These are phyloP conservation scores for Ochropleura plecta DNA, from an alignment of 2,888 invertebrate species.

Conservation along the genomic window DNA sequence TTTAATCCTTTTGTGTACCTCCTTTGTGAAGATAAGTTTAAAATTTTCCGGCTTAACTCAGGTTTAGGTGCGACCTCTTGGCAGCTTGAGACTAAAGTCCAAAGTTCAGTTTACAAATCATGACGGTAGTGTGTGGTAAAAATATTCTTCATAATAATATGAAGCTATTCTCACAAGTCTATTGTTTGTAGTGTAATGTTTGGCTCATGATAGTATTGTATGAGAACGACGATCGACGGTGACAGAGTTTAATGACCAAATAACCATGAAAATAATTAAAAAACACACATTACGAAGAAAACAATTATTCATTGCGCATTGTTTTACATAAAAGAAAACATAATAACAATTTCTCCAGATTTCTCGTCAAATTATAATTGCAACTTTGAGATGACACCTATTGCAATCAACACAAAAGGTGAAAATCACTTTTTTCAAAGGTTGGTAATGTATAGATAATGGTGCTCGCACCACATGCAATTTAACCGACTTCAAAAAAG, in stretches of 20 bases:
- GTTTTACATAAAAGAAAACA: background rate
- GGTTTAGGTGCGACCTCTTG: too few relatives aligned
- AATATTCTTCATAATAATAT: background rate
- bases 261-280: background rate
- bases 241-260: slow-evolving; percentile 1
- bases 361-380: background rate
- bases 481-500: too few relatives aligned
- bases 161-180: background rate
- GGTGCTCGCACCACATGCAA: background rate
- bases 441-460: background rate
- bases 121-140: background rate
- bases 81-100: background rate
- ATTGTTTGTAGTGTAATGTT: background rate
- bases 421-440: background rate
- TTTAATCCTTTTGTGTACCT: background rate
- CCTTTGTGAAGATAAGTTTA: background rate
- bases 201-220: background rate
- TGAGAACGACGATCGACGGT: background rate
- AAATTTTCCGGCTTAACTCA: too few relatives aligned
- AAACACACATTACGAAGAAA: background rate
- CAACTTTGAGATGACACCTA: background rate
- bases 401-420: background rate
- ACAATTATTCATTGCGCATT: background rate
- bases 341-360: background rate
- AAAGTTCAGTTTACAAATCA: background rate